Percentiles rank a stretch among this genome's conserved stretches.
Evolutionary conservation across 2,797 vertebrate genomes (phyloP).

Genomic region (Hylomyscus alleni): DNA sequence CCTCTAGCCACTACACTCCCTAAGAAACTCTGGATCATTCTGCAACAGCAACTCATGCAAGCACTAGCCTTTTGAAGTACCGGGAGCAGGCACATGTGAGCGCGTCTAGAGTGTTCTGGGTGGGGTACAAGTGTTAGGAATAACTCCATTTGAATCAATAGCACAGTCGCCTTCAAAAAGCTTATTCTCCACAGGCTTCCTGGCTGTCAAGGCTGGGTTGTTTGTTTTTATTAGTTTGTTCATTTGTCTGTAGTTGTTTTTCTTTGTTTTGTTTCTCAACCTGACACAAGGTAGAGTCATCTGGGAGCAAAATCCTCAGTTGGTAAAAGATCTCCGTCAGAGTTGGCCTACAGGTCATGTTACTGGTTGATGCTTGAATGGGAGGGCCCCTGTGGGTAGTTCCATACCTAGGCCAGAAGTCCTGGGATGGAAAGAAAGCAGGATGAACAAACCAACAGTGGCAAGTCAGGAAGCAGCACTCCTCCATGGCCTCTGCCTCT

Average conservation of each 20-base stretch:
- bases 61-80: constrained; percentile 17
- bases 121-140: background rate
- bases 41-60: constrained; percentile 11
- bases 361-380: background rate
- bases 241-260: background rate
- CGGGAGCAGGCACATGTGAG: constrained; percentile 20
- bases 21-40: background rate
- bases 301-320: background rate
- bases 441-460: background rate
- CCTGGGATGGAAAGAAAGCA: background rate
- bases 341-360: background rate
- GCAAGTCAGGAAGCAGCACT: background rate
- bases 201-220: background rate
- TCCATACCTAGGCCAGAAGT: background rate
- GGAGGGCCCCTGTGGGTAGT: background rate
- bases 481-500: background rate
- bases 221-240: no score
- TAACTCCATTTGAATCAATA: constrained; percentile 50
- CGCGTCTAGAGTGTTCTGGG: constrained; percentile 15
- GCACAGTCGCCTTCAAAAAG: background rate
- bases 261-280: background rate
- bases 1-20: background rate
- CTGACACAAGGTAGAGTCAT: background rate
- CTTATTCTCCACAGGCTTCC: background rate
- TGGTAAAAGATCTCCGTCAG: background rate